These are phyloP conservation scores for Trichechus manatus DNA, from an alignment of 2,113 vertebrate species.

Conservation along the genomic window DNA sequence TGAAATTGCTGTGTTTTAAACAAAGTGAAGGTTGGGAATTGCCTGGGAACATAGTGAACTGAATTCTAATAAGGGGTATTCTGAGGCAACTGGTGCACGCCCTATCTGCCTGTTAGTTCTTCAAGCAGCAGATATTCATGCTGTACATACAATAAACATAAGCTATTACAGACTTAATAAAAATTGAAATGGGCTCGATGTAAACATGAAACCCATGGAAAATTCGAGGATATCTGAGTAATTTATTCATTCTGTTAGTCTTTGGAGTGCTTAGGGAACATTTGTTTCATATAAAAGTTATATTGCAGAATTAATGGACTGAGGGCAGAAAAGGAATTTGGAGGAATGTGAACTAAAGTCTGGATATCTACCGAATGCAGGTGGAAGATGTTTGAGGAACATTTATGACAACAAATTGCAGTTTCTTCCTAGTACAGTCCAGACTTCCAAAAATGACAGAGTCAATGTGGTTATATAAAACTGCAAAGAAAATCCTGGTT, in stretches of 20 bases:
- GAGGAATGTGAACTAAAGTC: conserved; percentile 77
- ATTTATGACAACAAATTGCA: conserved; percentile 70
- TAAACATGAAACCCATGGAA: conserved; percentile 78
- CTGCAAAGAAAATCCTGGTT: conserved; percentile 72
- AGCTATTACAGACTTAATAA: conserved; percentile 67
- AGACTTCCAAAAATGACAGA: conserved; percentile 75
- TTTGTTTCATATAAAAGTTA: conserved; percentile 84
- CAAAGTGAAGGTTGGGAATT: conserved; percentile 55
- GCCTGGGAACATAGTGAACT: background rate
- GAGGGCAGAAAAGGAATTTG: conserved; percentile 73
- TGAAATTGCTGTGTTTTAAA: conserved; percentile 58
- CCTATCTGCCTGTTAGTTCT: conserved; percentile 69
- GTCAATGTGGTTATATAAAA: conserved; percentile 73
- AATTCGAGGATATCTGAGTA: conserved; percentile 73
- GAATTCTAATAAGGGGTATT: conserved; percentile 36
- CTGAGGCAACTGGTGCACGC: conserved; percentile 1
- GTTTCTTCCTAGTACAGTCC: conserved; percentile 73
- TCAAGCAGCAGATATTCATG: conserved; percentile 42
- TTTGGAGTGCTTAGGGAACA: conserved; percentile 75
- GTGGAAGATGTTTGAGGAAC: conserved; percentile 69
- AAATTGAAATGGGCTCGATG: conserved; percentile 75
- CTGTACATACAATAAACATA: conserved; percentile 62
- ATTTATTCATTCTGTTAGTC: conserved; percentile 76
- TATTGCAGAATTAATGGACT: conserved; percentile 79
- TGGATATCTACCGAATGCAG: conserved; percentile 64